Conservation (phyloP, 2,888 invertebrate genomes). For the Malthinus seriepunctatus region DNA sequence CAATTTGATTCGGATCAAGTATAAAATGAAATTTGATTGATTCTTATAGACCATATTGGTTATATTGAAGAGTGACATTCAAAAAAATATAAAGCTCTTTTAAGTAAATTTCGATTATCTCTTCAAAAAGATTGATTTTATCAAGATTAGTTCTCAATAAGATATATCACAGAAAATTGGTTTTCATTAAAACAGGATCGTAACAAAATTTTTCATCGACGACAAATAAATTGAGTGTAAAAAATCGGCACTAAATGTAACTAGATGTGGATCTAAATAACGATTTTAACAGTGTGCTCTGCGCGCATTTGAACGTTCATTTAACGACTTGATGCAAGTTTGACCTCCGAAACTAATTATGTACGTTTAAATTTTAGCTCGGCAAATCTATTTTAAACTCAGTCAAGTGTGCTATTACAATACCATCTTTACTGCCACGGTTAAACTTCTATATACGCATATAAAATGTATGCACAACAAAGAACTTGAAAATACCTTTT, state of each 20-base stretch:
- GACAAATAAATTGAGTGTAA: too few species aligned
- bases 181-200: too few species aligned
- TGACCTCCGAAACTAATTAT: conserved; percentile 7
- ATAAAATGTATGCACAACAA: not conserved
- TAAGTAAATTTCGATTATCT: too few species aligned
- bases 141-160: too few species aligned
- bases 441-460: conserved; percentile 1
- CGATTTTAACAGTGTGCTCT: not conserved
- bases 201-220: too few species aligned
- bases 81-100: too few species aligned
- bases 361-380: conserved; percentile 7
- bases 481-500: too few species aligned
- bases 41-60: conserved; percentile 3
- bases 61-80: not conserved
- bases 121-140: too few species aligned
- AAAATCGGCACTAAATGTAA: too few species aligned
- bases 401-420: conserved; percentile 6
- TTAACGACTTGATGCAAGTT: conserved; percentile 6
- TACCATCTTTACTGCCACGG: conserved; percentile 7
- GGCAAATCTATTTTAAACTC: conserved; percentile 8
- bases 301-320: not conserved
- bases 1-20: conserved; percentile 6
- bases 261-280: not conserved
- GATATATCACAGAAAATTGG: too few species aligned
- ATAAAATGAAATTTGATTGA: conserved; percentile 5